Evolutionary conservation across 2,888 invertebrate species (phyloP).

Genomic region (Yponomeuta evonymella): DNA sequence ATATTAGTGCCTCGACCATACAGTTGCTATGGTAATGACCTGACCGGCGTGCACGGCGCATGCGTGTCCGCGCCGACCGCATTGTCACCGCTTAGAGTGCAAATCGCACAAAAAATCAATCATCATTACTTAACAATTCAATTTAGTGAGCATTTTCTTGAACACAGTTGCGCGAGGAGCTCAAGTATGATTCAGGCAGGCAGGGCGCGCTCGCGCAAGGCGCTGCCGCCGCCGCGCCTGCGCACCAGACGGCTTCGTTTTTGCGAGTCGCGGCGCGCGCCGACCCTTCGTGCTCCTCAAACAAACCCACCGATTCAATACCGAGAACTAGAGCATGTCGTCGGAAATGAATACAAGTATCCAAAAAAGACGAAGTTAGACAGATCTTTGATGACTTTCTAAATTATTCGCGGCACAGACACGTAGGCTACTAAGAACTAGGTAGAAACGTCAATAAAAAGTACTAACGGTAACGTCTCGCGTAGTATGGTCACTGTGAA

Average conservation of each 20-base stretch:
- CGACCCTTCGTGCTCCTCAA: slow-evolving; percentile 53
- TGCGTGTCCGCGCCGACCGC: slow-evolving; percentile 1
- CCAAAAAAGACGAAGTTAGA: neutral
- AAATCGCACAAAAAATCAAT: slow-evolving; percentile 9
- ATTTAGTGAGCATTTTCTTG: slow-evolving; percentile 3
- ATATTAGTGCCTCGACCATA: neutral
- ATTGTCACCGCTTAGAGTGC: slow-evolving; percentile 10
- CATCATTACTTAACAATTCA: slow-evolving; percentile 13
- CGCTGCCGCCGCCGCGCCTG: slow-evolving; percentile 32
- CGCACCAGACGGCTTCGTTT: slow-evolving; percentile 59
- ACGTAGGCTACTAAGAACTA: neutral
- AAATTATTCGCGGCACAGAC: slow-evolving; percentile 1
- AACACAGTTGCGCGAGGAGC: neutral
- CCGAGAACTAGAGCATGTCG: slow-evolving; percentile 60
- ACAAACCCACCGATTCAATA: slow-evolving; percentile 56
- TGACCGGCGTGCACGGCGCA: slow-evolving; percentile 9
- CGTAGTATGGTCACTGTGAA: neutral
- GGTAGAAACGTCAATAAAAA: neutral
- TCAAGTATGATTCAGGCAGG: neutral
- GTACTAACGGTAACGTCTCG: neutral
- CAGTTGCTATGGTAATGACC: slow-evolving; percentile 12
- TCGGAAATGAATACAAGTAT: slow-evolving; percentile 31
- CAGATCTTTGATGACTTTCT: slow-evolving; percentile 9
- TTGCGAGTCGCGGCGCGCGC: slow-evolving; percentile 65
- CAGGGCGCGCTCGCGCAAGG: neutral